Conservation (phyloP, 2,113 vertebrate species). For the Mungos mungo region DNA sequence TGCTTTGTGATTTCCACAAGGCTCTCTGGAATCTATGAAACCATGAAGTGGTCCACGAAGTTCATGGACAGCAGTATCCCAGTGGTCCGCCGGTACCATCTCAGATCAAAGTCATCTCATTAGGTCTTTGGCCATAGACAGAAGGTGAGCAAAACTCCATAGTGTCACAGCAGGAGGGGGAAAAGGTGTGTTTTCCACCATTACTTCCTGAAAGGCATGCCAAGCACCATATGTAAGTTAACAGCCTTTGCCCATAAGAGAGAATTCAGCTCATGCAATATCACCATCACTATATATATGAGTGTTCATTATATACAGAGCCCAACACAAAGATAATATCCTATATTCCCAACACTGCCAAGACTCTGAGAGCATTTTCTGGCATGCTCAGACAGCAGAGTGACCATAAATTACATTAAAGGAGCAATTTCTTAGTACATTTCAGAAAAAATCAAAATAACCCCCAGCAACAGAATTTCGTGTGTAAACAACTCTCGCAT, state of each 20-base stretch:
- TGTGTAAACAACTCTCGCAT: background rate
- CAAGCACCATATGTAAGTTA: background rate
- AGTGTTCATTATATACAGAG: background rate
- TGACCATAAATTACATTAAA: slow-evolving; percentile 69
- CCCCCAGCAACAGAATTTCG: slow-evolving; percentile 36
- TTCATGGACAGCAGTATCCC: background rate
- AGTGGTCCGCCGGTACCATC: background rate
- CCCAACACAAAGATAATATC: slow-evolving; percentile 20
- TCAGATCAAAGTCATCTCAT: background rate
- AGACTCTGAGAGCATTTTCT: slow-evolving; percentile 57
- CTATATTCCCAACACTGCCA: slow-evolving; percentile 43
- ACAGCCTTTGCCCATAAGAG: background rate
- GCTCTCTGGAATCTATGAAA: background rate
- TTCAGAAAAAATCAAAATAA: slow-evolving; percentile 36
- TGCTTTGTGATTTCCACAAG: background rate
- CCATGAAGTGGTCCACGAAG: background rate
- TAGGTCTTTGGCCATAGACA: background rate
- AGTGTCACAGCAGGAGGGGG: background rate
- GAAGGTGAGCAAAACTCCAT: background rate
- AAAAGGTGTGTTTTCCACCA: background rate
- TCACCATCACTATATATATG: background rate
- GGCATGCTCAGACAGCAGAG: slow-evolving; percentile 44
- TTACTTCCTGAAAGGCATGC: background rate
- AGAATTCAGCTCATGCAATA: background rate
- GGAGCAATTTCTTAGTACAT: slow-evolving; percentile 57